phyloP scores from a whole-genome alignment of 2,797 vertebrate species.

The Trematomus bernacchii region DNA sequence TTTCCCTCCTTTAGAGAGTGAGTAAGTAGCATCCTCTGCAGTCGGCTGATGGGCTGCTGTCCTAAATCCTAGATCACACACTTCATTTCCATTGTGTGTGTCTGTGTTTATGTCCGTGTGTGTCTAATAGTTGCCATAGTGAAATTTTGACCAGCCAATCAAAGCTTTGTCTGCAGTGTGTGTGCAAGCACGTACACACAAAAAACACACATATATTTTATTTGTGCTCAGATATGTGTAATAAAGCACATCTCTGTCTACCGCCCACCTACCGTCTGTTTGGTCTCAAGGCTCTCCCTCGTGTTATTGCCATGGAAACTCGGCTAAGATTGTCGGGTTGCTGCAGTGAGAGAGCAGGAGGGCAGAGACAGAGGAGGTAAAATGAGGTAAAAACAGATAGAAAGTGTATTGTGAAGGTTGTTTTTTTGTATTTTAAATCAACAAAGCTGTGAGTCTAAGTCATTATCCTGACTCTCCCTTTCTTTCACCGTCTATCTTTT shows the following conservation, averaged over 20 bases:
- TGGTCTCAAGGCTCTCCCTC: constrained; percentile 31
- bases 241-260: constrained; percentile 14
- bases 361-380: constrained; percentile 7
- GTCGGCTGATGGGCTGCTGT: neutral
- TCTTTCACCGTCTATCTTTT: neutral
- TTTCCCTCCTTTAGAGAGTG: neutral
- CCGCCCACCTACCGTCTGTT: constrained; percentile 36
- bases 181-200: constrained; percentile 4
- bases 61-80: constrained; percentile 29
- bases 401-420: neutral
- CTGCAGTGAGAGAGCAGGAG: constrained; percentile 26
- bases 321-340: constrained; percentile 47
- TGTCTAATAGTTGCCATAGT: constrained; percentile 63
- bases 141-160: constrained; percentile 61
- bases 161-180: constrained; percentile 43
- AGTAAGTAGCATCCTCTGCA: constrained; percentile 8
- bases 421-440: neutral
- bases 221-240: constrained; percentile 12
- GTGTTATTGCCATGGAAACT: constrained; percentile 75
- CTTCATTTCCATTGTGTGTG: constrained; percentile 18
- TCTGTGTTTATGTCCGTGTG: constrained; percentile 7
- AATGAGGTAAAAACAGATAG: neutral
- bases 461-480: neutral
- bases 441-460: neutral
- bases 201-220: constrained; percentile 11